Evolutionary conservation across 1,140 invertebrate species (phyloP).

Genomic region (Drosophila novamexicana): DNA sequence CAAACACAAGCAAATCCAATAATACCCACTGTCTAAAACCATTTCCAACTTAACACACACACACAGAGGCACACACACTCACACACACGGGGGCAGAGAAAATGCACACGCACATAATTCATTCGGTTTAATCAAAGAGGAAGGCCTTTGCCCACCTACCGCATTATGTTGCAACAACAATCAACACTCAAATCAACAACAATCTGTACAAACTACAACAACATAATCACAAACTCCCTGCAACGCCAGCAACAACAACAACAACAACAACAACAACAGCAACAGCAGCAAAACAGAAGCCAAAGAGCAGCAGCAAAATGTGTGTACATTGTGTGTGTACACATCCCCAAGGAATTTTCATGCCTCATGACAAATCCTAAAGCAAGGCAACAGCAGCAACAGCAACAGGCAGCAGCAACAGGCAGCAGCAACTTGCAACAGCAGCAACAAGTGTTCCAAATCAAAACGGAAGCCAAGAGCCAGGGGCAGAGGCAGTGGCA

Average conservation of each 20-base stretch:
- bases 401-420: conserved; percentile 54
- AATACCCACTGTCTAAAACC: conserved; percentile 1
- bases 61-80: background rate
- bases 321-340: conserved; percentile 50
- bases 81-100: background rate
- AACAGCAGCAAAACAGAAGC: conserved; percentile 23
- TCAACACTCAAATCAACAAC: conserved; percentile 79
- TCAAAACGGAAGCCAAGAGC: conserved; percentile 72
- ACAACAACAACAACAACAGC: conserved; percentile 7
- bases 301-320: conserved; percentile 21
- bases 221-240: conserved; percentile 56
- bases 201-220: conserved; percentile 80
- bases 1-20: background rate
- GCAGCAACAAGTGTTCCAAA: conserved; percentile 74
- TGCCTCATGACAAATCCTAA: conserved; percentile 66
- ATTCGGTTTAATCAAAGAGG: conserved; percentile 36
- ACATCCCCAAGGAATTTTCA: conserved; percentile 75
- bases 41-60: conserved; percentile 6
- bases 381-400: conserved; percentile 21
- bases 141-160: conserved; percentile 50
- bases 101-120: background rate
- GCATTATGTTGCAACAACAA: conserved; percentile 67
- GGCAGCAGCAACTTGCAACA: conserved; percentile 47
- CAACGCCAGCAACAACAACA: conserved; percentile 3
- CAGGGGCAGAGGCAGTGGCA: conserved; percentile 21